These are phyloP conservation scores for Caenorhabditis sp. DNA, from an alignment of 2,888 invertebrate genomes.

Conservation along the genomic window DNA sequence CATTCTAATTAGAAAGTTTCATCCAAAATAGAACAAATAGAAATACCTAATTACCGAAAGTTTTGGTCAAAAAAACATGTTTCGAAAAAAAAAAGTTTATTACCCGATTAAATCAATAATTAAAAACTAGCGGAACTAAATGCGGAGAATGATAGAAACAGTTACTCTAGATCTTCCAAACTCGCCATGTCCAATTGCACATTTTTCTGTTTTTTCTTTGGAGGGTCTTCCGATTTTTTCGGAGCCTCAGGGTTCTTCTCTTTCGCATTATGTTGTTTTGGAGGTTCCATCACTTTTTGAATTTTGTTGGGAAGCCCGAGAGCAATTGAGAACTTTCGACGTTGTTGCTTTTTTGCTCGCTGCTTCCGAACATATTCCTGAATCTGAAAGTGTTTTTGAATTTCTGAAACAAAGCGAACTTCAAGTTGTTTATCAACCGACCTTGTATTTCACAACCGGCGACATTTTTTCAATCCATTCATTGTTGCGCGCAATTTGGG, in stretches of 20 bases:
- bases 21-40: too few relatives aligned
- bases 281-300: neutral
- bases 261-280: too few relatives aligned
- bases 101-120: neutral
- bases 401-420: neutral
- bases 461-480: constrained; percentile 44
- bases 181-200: neutral
- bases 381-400: constrained; percentile 27
- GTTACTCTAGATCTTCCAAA: neutral
- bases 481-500: constrained; percentile 30
- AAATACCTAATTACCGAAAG: too few relatives aligned
- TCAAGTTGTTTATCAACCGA: neutral
- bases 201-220: neutral
- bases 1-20: too few relatives aligned
- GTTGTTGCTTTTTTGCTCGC: constrained; percentile 25
- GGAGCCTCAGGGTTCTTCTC: too few relatives aligned
- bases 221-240: neutral
- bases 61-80: too few relatives aligned
- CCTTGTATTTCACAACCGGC: constrained; percentile 36
- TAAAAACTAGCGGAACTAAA: neutral
- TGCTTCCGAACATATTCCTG: constrained; percentile 40
- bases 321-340: constrained; percentile 36
- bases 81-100: neutral
- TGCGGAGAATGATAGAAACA: neutral
- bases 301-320: constrained; percentile 14